Base-by-base conservation (phyloP, 2,113 vertebrate genomes). In the Ochotona princeps region DNA sequence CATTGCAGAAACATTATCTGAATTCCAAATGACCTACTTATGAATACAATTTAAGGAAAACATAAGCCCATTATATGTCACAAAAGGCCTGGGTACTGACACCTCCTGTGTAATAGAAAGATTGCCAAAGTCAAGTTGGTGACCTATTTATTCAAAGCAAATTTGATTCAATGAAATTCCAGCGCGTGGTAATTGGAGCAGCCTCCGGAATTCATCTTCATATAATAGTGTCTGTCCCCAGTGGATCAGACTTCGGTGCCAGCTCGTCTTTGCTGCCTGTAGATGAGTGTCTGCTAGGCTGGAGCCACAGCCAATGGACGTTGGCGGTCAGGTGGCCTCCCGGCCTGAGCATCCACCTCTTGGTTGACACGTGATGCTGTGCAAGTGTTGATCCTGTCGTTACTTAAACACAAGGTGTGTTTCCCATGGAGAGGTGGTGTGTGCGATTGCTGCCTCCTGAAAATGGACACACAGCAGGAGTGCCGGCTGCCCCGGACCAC, bases 111-210 rank as follows among this genome's bases (percentile, higher is more conserved):
- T 66, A 30, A 81, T 14, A 7, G 61, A 82, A 65, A 63, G 47
- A 67, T 78, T 54, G 63, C 49, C 86, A 80, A 18, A 67, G 49
- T 73, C 67, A 87, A 63, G 57, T 18, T 79, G 61, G 57, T 81
- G 91, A 81, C 89, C 91, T 84, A 38, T 86, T 92, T 90, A 72
- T 84, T 84, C 54, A 70, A 92, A 80, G 82, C 47, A 87, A 84
- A 78, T 92, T 72, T 72, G 78, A 81, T 72, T 93, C 96, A 81
- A 3, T 88, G 49, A 73, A 81, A 69, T 87, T 49, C 60, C 38
- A 30, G 67, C 0, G 9, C 63, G 18, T 23, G 8, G 54, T 90
- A 75, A 87, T 63, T 75, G 69, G 67, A 54, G 7, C n/a, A 38
- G 61, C 47, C 26, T 44, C 80, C 25, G 63, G 89, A 82, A 57